Base-by-base conservation (phyloP, 2,888 invertebrate genomes). In the Calliscelio sp. region DNA sequence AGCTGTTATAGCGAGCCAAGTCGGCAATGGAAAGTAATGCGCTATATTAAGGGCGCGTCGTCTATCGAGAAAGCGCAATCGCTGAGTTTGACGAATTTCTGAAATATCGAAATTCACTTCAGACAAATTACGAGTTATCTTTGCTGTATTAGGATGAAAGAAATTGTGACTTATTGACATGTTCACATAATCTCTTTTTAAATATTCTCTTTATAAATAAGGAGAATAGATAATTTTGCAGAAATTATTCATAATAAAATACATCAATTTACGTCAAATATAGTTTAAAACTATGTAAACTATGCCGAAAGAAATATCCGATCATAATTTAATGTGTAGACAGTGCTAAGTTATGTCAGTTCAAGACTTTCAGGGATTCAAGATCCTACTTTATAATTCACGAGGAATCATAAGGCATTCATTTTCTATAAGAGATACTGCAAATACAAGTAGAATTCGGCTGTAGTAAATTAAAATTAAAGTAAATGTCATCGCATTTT, bases 1-100 rank as follows among this genome's bases (percentile, higher is more conserved):
- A n/a, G n/a, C n/a, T n/a, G n/a, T n/a, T 61, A 38, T 24, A 22
- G n/a, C 18, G 57, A 68, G 78, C 78, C 78, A 78, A 78, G 32
- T 53, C 25, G 14, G n/a, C 44, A 38, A 51, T 78, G 51, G 55
- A 61, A 61, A 78, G 68, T 70, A 59, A 78, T 32, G 53, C 20
- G 61, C 44, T 78, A 53, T 70, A 63, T 70, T 53, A 68, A 78
- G 68, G 28, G 55, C 41, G 49, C n/a, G 41, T 38, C 59, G 68
- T n/a, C 61, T 28, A 14, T 25, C 22, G 8, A 32, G 22, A 61
- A 53, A 51, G 53, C 24, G 49, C 66, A 77, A 66, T 59, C 25
- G 10, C 25, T 14, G 24, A 11, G 24, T 14, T 38, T 57, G 63
- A 65, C 57, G 73, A 28, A 24, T 77, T 46, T 46, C 14, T 35